Evolutionary conservation across 2,888 invertebrate species (phyloP), one percentile per base, ranked within the genome.

Genomic region (Drosophila kambysellisi): DNA sequence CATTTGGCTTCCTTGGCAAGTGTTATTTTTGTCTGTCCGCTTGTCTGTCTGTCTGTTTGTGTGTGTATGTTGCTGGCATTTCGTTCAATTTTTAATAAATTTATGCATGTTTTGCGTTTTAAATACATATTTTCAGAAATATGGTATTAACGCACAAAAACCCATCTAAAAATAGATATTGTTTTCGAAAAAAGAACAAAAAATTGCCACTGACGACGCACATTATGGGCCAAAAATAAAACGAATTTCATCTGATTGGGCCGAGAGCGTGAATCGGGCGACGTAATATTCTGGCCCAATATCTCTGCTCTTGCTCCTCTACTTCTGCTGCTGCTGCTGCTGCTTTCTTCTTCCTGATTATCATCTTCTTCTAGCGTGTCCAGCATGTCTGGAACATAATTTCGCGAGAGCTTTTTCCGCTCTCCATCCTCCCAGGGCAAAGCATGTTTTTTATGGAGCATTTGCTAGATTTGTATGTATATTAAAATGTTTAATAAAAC

Each of bases 111-210:
- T 82, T 82, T 76, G 67, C 73, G 74, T 72, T 71, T 53, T 72
- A 80, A 80, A 81, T 78, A 81, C 67, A 79, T 83, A 83, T 84
- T 84, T 70, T 74, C 81, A 85, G 74, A 87, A 83, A 85, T 89
- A 86, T 85, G 83, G 89, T 89, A 89, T 90, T 88, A 86, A 90
- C 89, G 88, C 90, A 89, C 89, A 82, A 86, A 84, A 75, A 63
- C 63, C n/a, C 43, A 43, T 58, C 74, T 89, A 89, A 69, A 79
- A 90, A 84, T 90, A 89, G 79, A 90, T 73, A 74, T 81, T 84
- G 79, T 87, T 80, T 87, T 82, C 43, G 74, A 83, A 77, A 81
- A 86, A 88, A 85, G 60, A 73, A 71, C 66, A 83, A 71, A 74
- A 74, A 73, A 56, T 74, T 68, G 59, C 74, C 74, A 74, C 84